Evolutionary conservation across 2,888 invertebrate species (phyloP), one percentile per base, ranked within the genome.

Genomic region (Chloroclysta siterata): DNA sequence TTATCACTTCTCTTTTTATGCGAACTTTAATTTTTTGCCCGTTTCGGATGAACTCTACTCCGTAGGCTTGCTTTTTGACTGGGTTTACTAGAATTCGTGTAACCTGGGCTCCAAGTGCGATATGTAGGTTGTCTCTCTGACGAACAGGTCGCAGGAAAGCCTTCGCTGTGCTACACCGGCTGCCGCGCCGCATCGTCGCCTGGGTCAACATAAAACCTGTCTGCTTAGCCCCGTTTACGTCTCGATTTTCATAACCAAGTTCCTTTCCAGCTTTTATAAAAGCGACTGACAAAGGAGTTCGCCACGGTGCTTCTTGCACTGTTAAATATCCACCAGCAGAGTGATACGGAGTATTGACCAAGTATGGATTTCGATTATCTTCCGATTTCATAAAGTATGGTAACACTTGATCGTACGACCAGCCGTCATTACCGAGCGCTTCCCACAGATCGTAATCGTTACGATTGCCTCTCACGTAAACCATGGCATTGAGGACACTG

Each of bases 391-490:
- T 89, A 81, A 98, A 98, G 80, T 97, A 98, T 2, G 96, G 97
- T 53, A 98, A 87, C 2, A 98, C 96, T 70, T 96, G 94, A 44
- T 95, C 94, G 85, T 96, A 98, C 7, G 95, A 95, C 98, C 98
- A 98, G 10, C 98, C 98, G 0, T 94, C 93, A 83, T 97, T 97
- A 0, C 98, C 98, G 41, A 96, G 88, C 0, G 94, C 93, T 41
- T 96, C 97, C 98, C 98, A 98, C 28, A 95, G 93, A 82, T 98
- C 97, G 88, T 97, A 98, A 79, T 98, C 98, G 65, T 95, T 95
- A 72, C 95, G 94, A 78, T 97, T 98, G 57, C 98, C 98, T 56
- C 98, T 94, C 11, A 97, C 96, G 88, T 98, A 98, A 41, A 98
- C 95, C 98, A 98, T 98, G 13, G 97, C 97, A 83, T 98, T 98